Base-by-base conservation (phyloP, 2,888 invertebrate genomes). In the Lasioglossum marginatum region DNA sequence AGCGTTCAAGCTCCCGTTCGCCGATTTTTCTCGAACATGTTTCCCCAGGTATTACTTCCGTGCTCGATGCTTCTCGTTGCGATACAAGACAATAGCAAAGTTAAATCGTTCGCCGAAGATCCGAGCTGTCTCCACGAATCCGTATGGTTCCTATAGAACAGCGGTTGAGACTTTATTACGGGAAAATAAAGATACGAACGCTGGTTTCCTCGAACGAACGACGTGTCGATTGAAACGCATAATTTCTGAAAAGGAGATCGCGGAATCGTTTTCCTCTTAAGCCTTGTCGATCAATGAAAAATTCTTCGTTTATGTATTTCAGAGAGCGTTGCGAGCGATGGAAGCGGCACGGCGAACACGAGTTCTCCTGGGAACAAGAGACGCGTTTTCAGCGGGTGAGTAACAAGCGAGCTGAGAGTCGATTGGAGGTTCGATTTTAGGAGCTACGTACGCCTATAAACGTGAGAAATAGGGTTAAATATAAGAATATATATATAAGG, bases 351-450 rank as follows among this genome's bases (percentile, higher is more conserved):
- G 75, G 96, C 96, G 79, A 96, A 96, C 90, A 97, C 97, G 74
- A 98, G 97, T 92, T 98, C 98, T 82, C 98, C 98, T 40, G 98
- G 98, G 77, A 98, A 98, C 94, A 98, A 98, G 94, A 96, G 98
- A 85, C 97, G 98, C 90, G 98, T 97, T 75, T 98, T 98, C 93
- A 97, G 97, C 94, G 97, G 97, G 98, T 98, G 95, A 97, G 98
- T 37, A 6, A 23, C 16, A 10, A 23, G 16, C 23, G 14, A 23
- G 8, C n/a, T 10, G 6, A 40, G 48, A 27, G 10, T 27, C 3
- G 8, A 63, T 34, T 12, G 77, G 4, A 19, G 19, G 16, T 63
- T 31, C 16, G 19, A 45, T 19, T 52, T 23, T 8, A 34, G 43
- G 57, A 10, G n/a, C n/a, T 57, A n/a, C 57, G 57, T n/a, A n/a